Base-by-base conservation (phyloP, 1,140 invertebrate genomes). In the Drosophila triauraria region DNA sequence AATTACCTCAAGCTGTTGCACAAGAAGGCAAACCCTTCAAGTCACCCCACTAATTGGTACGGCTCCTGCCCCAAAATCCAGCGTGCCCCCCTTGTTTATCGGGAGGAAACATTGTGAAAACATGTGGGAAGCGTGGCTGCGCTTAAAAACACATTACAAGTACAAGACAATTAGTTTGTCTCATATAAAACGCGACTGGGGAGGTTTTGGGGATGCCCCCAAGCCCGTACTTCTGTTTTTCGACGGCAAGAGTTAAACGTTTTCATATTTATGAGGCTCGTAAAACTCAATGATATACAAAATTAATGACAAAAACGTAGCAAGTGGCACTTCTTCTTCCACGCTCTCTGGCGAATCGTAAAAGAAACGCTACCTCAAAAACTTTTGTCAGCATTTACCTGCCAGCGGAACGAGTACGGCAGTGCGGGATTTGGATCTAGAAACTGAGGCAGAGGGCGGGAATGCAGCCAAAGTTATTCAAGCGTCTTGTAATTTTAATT, bases 281-380 rank as follows among this genome's bases (percentile, higher is more conserved):
- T 91, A 91, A 91, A 91, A 91, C 84, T 78, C 88, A 91, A 91
- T 91, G 88, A 91, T 91, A 91, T 88, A 91, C 84, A 87, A 91
- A 91, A 91, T 91, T 91, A 91, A 91, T 91, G 88, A 85, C 84
- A 85, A 79, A 84, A 84, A 69, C 80, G 74, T 67, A 80, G 53
- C 84, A 79, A 88, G 74, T 84, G 77, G 65, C 84, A 80, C 81
- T 81, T 84, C 42, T 56, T 40, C 38, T 67, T 77, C 77, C 72
- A 70, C 2, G 35, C 76, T 68, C 83, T 82, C 83, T 77, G 42
- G 83, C 80, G 84, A 87, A 87, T 87, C 78, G 85, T 87, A 90
- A 88, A 90, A 88, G 85, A 90, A 88, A 90, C 80, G 84, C 74
- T 78, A 90, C 84, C 84, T 90, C 78, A 78, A 81, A 83, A 88